Base-by-base conservation (phyloP, 2,113 vertebrate species). In the Rhea pennata region DNA sequence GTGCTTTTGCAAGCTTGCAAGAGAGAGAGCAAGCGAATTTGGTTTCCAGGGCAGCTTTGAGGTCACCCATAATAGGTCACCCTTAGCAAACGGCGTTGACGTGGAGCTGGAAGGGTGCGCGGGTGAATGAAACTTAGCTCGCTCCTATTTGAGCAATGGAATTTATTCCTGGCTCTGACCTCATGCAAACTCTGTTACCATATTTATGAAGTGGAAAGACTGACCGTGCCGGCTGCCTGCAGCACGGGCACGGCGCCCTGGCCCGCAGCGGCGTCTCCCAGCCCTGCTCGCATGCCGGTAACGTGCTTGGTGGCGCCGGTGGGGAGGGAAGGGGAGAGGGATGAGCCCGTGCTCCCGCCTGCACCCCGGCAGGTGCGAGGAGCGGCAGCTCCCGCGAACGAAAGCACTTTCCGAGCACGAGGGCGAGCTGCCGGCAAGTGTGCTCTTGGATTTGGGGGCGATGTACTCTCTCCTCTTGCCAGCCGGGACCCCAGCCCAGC, bases 121-220 rank as follows among this genome's bases (percentile, higher is more conserved):
- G 10, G 93, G 92, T 90, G 95, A 96, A 95, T 92, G 92, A 95
- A 95, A 95, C 46, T 48, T 78, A 80, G 82, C 95, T 95, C 82
- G 84, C 75, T 96, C 95, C 95, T 95, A 94, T 96, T 94, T 80
- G 95, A 97, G 95, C 92, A 74, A 83, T 93, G 90, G 92, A 88
- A 95, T 96, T 93, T 81, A 94, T 95, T 94, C 85, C 87, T 54
- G 53, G 87, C 92, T 87, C 75, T 96, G 95, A 96, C 94, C 94
- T 96, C 19, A 65, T 51, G 75, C 94, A 94, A 97, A 93, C 95
- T 83, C 90, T 92, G 93, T 93, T 96, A 20, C 94, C 93, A 39
- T 93, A 92, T 97, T 95, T 97, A 96, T 94, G 90, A 5, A 85
- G 87, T 3, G 95, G 95, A 95, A 97, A 97, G 93, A 97, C 96